Evolutionary conservation across 2,113 vertebrate species (phyloP), one percentile per base, ranked within the genome.

Genomic region (Lethenteron camtschaticum): DNA sequence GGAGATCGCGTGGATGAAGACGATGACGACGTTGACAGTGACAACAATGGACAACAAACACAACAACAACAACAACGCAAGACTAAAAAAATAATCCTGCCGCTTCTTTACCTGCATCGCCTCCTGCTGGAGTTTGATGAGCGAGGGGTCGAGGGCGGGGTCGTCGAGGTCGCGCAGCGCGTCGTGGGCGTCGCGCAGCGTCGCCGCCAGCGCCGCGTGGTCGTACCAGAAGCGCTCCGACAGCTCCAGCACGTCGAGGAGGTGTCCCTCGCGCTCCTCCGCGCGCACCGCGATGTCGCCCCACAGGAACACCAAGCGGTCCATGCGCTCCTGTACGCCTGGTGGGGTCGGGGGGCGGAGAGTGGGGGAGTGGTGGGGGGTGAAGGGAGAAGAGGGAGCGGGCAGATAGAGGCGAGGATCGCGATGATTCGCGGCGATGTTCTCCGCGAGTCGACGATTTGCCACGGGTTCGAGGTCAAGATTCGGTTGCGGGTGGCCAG

Each of bases 101-200:
- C 24, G 24, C 24, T 24, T 24, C 41, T 41, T 9, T 74, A 97
- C 94, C 87, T 97, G 90, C 9, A 92, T 92, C 0, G 92, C 94
- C 74, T 97, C 94, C 12, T 95, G 86, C 75, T 99, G 94, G 73
- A 96, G 94, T 72, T 99, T 99, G 80, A 99, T 97, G 80, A 99
- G 90, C 16, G 94, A 99, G 1, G 92, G 94, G 77, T 97, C 94
- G 20, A 99, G 90, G n/a, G 92, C 91, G 0, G 94, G 94, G 76
- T 90, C 94, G 78, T 96, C 94, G 76, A 99, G 83, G 73, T 99
- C 92, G 11, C 83, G 85, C 55, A 97, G 85, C 0, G 95, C 92
- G 66, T 97, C 94, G 77, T 96, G 90, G 0, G 92, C 95, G 78
- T 99, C 92, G 72, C 77, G 81, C 69, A 99, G 88, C 57, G 94